phyloP scores from a whole-genome alignment of 2,888 invertebrate genomes.

The Hipparchia semele region DNA sequence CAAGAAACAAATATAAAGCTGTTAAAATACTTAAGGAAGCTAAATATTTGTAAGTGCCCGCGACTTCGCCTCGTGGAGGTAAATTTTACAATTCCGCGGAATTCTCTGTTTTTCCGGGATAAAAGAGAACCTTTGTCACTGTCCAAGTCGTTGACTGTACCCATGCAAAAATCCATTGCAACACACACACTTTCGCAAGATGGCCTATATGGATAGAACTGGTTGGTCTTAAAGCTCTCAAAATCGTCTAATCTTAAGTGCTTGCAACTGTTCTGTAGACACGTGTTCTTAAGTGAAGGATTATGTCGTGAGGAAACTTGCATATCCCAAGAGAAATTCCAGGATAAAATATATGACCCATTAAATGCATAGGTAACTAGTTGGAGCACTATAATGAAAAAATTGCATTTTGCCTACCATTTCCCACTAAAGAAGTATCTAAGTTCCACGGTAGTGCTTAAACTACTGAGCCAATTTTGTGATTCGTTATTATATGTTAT shows the following conservation, averaged over 20 bases:
- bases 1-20: not conserved
- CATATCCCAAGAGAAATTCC: not conserved
- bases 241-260: slow-evolving; percentile 7
- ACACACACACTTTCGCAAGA: too few relatives aligned
- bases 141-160: too few relatives aligned
- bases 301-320: not conserved
- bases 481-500: too few relatives aligned
- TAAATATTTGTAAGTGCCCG: too few relatives aligned
- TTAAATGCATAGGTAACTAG: not conserved
- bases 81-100: too few relatives aligned
- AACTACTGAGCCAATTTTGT: too few relatives aligned
- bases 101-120: too few relatives aligned
- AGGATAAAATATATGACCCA: not conserved
- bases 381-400: not conserved
- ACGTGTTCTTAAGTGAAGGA: not conserved
- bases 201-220: not conserved
- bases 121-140: too few relatives aligned
- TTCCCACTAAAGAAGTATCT: too few relatives aligned
- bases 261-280: slow-evolving; percentile 2
- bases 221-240: not conserved
- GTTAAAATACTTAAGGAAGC: not conserved
- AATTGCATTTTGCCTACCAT: not conserved
- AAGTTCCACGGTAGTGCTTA: too few relatives aligned
- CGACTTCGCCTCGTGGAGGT: too few relatives aligned
- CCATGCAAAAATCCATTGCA: too few relatives aligned